phyloP scores from a whole-genome alignment of 2,797 vertebrate genomes.

The Esox masquinongy region DNA sequence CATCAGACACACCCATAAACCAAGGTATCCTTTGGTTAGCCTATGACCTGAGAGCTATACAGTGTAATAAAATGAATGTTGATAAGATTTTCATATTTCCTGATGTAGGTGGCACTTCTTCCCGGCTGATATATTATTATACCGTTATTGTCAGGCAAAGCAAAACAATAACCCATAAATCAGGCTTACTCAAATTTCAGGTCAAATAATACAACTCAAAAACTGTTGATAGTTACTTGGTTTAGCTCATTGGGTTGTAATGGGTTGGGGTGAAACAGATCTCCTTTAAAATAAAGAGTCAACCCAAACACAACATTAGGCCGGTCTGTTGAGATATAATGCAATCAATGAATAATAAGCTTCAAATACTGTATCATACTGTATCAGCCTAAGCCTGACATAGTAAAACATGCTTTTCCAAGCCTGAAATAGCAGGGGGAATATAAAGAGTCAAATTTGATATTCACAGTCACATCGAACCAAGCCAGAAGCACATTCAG shows the following conservation, averaged over 20 bases:
- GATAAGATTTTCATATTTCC: not conserved
- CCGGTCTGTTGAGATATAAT: slow-evolving; percentile 22
- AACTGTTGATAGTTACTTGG: not conserved
- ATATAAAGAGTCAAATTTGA: not conserved
- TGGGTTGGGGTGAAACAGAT: slow-evolving; percentile 36
- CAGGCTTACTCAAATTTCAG: not conserved
- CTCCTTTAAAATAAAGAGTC: slow-evolving; percentile 39
- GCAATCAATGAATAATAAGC: slow-evolving; percentile 35
- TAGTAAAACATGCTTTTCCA: not conserved
- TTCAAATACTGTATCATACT: slow-evolving; percentile 1
- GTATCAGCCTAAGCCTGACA: not conserved
- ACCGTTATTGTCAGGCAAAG: too few species aligned
- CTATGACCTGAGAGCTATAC: not conserved
- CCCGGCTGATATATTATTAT: too few species aligned
- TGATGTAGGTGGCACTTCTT: too few species aligned
- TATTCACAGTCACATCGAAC: not conserved
- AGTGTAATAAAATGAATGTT: not conserved
- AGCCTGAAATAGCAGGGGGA: not conserved
- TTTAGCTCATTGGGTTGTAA: not conserved
- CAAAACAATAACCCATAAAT: not conserved
- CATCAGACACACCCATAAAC: not conserved
- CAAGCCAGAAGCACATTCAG: not conserved
- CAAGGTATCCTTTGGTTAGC: too few species aligned
- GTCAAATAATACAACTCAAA: too few species aligned
- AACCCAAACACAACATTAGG: slow-evolving; percentile 22